A percentile compares a stretch with the other conserved stretches of the same genome.
Conservation (phyloP, 2,113 vertebrate genomes). For the Cichladusa arquata region DNA sequence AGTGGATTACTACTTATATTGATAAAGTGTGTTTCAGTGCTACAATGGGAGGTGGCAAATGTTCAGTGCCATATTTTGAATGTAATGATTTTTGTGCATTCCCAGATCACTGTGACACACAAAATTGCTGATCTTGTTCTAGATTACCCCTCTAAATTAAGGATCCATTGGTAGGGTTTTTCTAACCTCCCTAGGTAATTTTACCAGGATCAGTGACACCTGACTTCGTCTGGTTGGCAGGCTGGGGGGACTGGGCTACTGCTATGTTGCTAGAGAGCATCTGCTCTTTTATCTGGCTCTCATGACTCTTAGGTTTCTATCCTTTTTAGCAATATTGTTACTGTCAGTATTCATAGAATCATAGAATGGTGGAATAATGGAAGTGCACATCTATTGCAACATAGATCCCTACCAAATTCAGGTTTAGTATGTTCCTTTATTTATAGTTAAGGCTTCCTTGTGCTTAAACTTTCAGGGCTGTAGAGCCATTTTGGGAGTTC, state of each 20-base stretch:
- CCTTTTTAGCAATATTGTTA: background rate
- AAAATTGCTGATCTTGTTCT: background rate
- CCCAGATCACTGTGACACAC: background rate
- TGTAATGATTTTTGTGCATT: background rate
- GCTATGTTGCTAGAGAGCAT: background rate
- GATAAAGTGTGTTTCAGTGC: background rate
- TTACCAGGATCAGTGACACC: background rate
- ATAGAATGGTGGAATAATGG: background rate
- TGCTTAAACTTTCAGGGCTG: background rate
- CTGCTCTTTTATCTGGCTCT: background rate
- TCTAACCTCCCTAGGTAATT: background rate
- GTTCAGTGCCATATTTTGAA: background rate
- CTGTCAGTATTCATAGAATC: background rate
- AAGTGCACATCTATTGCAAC: background rate
- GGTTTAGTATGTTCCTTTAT: background rate
- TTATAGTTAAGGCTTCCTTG: background rate
- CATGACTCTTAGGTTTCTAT: background rate
- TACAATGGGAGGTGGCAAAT: accelerated
- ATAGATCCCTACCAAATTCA: background rate
- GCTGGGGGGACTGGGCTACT: background rate
- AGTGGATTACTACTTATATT: background rate
- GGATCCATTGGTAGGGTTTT: background rate
- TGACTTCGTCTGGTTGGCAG: background rate
- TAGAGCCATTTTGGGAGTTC: background rate
- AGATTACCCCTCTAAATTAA: background rate